Base-by-base conservation (phyloP, 2,888 invertebrate genomes). In the Apoderus coryli region DNA sequence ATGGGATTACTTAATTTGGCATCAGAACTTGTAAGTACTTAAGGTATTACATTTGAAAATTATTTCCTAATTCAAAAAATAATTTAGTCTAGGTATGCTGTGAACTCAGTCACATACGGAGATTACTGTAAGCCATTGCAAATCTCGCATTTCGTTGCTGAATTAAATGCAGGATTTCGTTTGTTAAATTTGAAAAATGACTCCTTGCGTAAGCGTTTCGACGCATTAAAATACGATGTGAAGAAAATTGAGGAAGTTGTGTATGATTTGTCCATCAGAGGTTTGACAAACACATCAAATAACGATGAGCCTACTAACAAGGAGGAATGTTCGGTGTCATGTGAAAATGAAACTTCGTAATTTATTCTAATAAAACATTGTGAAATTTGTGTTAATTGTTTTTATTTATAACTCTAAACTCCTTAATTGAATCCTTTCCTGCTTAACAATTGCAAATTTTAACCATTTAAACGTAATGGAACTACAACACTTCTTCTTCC, bases 191-290 rank as follows among this genome's bases (percentile, higher is more conserved):
- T 92, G 28, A 92, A 92, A 57, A 93, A 92, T 56, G 90, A 90
- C 52, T 69, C 73, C 4, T 60, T 92, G 3, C 66, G 90, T 29
- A 89, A 88, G 52, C 67, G 81, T 9, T 90, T 80, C 46, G 90
- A 92, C 59, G 77, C 73, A 0, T 61, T 92, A 2, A 82, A 90
- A 42, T 92, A 92, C 50, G 89, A 90, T 50, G 77, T 90, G 12
- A 90, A 90, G 57, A 92, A 90, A 56, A 84, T 90, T 10, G 92
- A 92, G 52, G 86, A 88, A 54, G 80, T 89, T 0, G 85, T 84
- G 1, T 88, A 88, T 47, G 88, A 89, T 50, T 65, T 89, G 22
- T 79, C 80, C 38, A 81, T 88, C 41, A 62, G 88, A 13, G 85
- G 85, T 0, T 60, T 86, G 3, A 22, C 22, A n/a, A n/a, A n/a